Evolutionary conservation across 1,140 invertebrate genomes (phyloP), one percentile per base, ranked within the genome.

Genomic region (Rhopalosiphum padi): DNA sequence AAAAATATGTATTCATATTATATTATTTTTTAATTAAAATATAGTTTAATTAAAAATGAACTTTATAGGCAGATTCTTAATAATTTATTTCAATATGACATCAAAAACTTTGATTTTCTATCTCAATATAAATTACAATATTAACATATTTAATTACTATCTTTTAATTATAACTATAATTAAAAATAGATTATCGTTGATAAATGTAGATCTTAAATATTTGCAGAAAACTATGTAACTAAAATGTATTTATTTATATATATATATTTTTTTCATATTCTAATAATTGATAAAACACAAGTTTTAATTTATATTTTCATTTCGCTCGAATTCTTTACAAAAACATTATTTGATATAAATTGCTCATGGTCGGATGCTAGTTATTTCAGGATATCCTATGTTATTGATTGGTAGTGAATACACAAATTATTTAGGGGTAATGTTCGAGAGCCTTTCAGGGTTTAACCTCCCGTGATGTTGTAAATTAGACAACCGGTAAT

Each of bases 401-500:
- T 35, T 53, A 89, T 89, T 37, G 88, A 89, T 55, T 55, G 51
- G 88, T 30, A 25, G 48, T 55, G 51, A 41, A 89, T 51, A 89
- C 48, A 88, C 53, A 55, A 89, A 89, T 89, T 51, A 89, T 89
- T 89, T 89, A 89, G 35, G 48, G 18, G 35, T 41, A 89, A 37
- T 55, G 37, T 55, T 89, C 0, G 88, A 55, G 51, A 89, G 35
- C 51, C 48, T 89, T 89, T 89, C 88, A 48, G 35, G 35, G 11
- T 89, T 89, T 37, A 89, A 89, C 51, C 88, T 37, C 88, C 88
- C 35, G 35, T 89, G 88, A 89, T 55, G 88, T 25, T 89, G 88
- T 89, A 89, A 89, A 89, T 89, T 89, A 89, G 88, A 89, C 88
- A 55, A 22, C 35, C 35, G 88, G 35, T 89, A 89, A 89, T 55